These are phyloP conservation scores for Drosophila peninsularis DNA, from an alignment of 2,888 invertebrate species.

Conservation along the genomic window DNA sequence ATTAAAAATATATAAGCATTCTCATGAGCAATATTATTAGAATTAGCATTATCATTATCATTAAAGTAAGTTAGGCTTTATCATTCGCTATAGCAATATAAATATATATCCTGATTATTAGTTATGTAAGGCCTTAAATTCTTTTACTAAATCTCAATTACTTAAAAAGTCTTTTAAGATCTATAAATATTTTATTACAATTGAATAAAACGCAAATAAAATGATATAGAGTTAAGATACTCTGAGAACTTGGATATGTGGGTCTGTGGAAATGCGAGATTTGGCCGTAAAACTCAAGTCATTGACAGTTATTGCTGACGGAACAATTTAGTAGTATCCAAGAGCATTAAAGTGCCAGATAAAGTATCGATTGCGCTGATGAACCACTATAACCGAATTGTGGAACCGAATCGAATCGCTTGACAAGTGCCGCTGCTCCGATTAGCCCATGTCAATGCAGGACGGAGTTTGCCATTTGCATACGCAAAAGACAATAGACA, in stretches of 20 bases:
- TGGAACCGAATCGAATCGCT: constrained; percentile 52
- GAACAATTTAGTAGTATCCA: constrained; percentile 18
- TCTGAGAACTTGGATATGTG: constrained; percentile 4
- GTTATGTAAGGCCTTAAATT: no score
- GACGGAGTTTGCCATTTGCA: constrained; percentile 48
- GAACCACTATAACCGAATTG: constrained; percentile 49
- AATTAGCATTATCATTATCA: background rate
- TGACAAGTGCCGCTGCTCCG: constrained; percentile 57
- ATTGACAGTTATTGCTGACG: constrained; percentile 31
- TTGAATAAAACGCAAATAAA: background rate
- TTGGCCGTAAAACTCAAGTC: background rate
- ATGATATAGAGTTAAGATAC: background rate
- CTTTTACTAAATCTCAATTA: no score
- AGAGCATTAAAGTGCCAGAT: background rate
- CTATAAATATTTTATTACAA: no score
- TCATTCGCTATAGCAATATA: no score
- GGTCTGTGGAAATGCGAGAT: background rate
- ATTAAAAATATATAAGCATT: no score
- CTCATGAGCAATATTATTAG: background rate
- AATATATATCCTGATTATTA: no score
- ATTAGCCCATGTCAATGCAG: constrained; percentile 42
- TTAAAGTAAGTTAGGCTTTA: no score
- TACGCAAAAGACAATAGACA: constrained; percentile 55
- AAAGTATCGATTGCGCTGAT: constrained; percentile 28
- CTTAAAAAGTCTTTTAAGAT: no score